Conservation (phyloP, 1,140 invertebrate genomes). For the Argopecten irradians region DNA sequence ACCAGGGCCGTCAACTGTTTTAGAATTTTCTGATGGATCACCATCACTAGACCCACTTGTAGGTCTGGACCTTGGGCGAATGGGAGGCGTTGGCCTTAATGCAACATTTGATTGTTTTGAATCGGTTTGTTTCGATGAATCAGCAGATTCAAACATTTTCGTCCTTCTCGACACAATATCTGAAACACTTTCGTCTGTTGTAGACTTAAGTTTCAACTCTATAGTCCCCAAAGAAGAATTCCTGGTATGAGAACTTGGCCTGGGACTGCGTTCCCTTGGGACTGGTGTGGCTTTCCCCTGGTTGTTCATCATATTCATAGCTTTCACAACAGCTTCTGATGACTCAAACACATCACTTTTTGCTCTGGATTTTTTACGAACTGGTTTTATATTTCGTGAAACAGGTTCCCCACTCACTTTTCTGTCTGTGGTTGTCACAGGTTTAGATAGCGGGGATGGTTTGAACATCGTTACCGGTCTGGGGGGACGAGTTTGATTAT, state of each 20-base stretch:
- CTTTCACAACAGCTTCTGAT: neutral
- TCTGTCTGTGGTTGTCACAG: neutral
- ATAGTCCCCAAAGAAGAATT: conserved; percentile 3
- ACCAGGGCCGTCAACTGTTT: neutral
- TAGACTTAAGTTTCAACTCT: neutral
- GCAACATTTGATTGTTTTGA: neutral
- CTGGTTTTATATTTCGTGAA: neutral
- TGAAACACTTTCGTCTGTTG: neutral
- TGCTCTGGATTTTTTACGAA: neutral
- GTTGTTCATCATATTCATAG: conserved; percentile 26
- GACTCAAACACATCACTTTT: conserved; percentile 13
- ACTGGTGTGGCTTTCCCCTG: conserved; percentile 23
- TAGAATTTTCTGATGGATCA: conserved; percentile 18
- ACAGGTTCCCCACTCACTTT: neutral
- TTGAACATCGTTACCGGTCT: neutral
- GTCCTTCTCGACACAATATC: conserved; percentile 51
- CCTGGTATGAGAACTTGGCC: neutral
- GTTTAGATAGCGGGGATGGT: neutral
- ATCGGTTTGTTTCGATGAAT: neutral
- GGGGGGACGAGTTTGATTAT: conserved; percentile 30
- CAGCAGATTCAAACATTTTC: conserved; percentile 58
- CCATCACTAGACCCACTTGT: conserved; percentile 38
- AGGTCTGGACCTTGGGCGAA: conserved; percentile 49
- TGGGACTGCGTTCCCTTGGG: neutral
- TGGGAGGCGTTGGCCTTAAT: conserved; percentile 49